phyloP scores from a whole-genome alignment of 2,797 vertebrate genomes.

The Pangasius mekongensis region DNA sequence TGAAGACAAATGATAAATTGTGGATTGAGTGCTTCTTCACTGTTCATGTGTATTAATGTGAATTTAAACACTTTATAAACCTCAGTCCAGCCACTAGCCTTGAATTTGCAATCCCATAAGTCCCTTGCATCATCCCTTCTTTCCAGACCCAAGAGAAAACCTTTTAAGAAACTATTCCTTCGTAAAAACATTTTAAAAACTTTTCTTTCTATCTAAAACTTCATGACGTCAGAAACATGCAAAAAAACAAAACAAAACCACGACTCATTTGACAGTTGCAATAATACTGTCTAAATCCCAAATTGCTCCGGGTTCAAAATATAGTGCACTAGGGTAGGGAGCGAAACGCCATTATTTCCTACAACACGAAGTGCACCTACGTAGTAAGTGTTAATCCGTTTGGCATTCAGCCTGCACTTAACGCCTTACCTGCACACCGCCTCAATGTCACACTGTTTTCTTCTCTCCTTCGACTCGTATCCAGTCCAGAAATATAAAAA shows the following conservation, averaged over 20 bases:
- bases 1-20: not conserved
- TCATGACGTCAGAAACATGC: not conserved
- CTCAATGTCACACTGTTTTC: conserved; percentile 53
- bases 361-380: not conserved
- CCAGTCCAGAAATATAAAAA: conserved; percentile 5
- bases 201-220: not conserved
- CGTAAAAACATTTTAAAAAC: not conserved
- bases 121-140: not conserved
- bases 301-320: not conserved
- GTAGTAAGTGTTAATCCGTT: not conserved
- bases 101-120: not conserved
- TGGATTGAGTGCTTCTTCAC: not conserved
- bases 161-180: too few species aligned
- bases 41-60: not conserved
- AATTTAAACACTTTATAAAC: not conserved
- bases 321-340: not conserved
- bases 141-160: not conserved
- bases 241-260: not conserved
- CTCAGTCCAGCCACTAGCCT: not conserved
- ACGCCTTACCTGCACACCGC: conserved; percentile 36
- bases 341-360: not conserved
- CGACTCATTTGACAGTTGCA: too few species aligned
- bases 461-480: conserved; percentile 22
- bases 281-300: not conserved
- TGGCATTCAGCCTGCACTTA: too few species aligned